Percentiles rank a stretch among this genome's conserved stretches.
phyloP scores from a whole-genome alignment of 1,140 invertebrate species.

The Panulirus ornatus region DNA sequence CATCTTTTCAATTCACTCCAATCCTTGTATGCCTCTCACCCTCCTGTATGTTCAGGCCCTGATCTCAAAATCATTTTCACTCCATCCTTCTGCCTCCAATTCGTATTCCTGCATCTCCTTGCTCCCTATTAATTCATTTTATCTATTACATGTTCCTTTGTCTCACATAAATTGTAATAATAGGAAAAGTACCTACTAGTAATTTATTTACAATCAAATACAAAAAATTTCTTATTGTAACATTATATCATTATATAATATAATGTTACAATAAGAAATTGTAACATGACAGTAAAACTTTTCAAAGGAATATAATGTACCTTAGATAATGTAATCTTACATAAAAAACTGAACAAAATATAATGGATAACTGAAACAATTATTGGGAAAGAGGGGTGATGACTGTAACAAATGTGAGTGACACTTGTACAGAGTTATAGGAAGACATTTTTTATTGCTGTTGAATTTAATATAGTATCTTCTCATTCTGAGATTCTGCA shows the following conservation, averaged over 20 bases:
- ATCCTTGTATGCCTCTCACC: too few species aligned
- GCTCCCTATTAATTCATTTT: neutral
- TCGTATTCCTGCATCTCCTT: neutral
- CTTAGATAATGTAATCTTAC: too few species aligned
- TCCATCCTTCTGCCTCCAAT: too few species aligned
- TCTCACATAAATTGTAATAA: neutral
- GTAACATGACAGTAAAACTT: neutral
- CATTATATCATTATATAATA: neutral
- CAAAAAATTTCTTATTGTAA: neutral
- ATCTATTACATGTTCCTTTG: neutral
- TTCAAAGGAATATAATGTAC: neutral
- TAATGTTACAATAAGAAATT: neutral
- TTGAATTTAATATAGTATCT: neutral
- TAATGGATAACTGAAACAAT: too few species aligned
- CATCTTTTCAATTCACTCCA: too few species aligned
- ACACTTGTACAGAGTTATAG: neutral
- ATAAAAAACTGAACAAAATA: too few species aligned
- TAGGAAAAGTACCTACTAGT: too few species aligned
- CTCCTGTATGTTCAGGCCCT: too few species aligned
- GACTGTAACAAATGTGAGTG: neutral
- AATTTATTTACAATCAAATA: neutral
- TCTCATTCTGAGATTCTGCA: too few species aligned
- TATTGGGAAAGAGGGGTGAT: neutral
- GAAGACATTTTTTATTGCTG: neutral
- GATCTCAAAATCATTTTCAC: too few species aligned